Base-by-base conservation (phyloP, 2,888 invertebrate species). In the Brachynemurus nebulosus region DNA sequence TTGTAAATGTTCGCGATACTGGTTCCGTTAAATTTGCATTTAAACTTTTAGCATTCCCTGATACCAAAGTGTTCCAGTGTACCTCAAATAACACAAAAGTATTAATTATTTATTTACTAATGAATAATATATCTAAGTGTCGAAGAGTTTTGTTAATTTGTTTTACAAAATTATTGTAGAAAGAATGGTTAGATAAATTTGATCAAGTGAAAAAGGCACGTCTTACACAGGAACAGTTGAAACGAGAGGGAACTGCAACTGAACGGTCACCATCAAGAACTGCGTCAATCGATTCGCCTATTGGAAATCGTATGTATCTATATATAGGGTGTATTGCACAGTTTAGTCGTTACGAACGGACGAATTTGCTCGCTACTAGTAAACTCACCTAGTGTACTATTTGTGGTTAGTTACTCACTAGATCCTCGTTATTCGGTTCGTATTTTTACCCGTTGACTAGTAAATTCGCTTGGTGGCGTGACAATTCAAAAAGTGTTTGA, bases 141-240 rank as follows among this genome's bases (percentile, higher is more conserved):
- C 23, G 23, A 6, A 23, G 6, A 7, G 23, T 23, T 7, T 23
- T 7, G 9, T 7, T 23, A 6, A 7, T 23, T 23, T 23, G 23
- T 23, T 23, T 23, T 27, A 4, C n/a, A n/a, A 27, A 27, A 41
- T 30, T 48, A 42, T 59, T 59, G 30, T 52, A 90, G 78, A 86
- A 85, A 67, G 90, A 92, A 58, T 95, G 95, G 95, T 68, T 95
- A 52, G 90, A 91, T 52, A 85, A 88, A 59, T 82, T 93, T 60
- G 95, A 95, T 59, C 74, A 82, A 52, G 86, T 89, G 0, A 91
- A 95, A 60, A 90, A 88, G 59, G 74, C 81, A 50, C 76, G 85
- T 57, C 67, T 81, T 53, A 70, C 73, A 2, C 74, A 74, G 56
- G 81, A 76, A 54, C 72, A 66, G 57, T 74, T 59, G 39, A 65